Evolutionary conservation across 2,888 invertebrate genomes (phyloP), one percentile per base, ranked within the genome.

Genomic region (Geotrupes spiniger): DNA sequence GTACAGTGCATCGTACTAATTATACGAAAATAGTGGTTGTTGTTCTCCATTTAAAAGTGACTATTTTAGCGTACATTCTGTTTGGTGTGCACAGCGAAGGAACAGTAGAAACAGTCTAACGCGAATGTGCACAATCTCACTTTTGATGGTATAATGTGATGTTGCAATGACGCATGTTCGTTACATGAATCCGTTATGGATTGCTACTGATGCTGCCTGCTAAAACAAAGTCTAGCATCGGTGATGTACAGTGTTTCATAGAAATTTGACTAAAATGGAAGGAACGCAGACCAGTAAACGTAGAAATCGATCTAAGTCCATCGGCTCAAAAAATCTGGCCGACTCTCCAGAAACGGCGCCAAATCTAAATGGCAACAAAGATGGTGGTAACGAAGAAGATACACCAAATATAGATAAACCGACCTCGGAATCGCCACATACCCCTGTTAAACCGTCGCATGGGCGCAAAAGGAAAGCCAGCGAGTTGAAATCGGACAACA

Each of bases 81-180:
- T 44, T 4, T 21, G 29, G 44, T 44, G 29, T 28, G n/a, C 28
- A 4, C 12, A 29, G 14, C 12, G 12, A 12, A 27, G 11, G 26
- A 21, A 6, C 21, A 4, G 21, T 21, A 3, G 21, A 21, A 3
- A 21, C 3, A 21, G 6, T 21, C 6, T 3, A 21, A 21, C 21
- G 6, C 6, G 6, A 21, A 21, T 21, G 21, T 6, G 3, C 6
- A 21, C 4, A 21, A 21, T 21, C 21, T 21, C 21, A 6, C n/a
- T n/a, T n/a, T n/a, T n/a, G 21, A 21, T 21, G 21, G 3, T 21
- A 21, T n/a, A 21, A 21, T 47, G 36, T 12, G 36, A 47, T 42
- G 11, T 40, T 46, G 53, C 28, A 52, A 53, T 59, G 61, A 59
- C 61, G 59, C 56, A 59, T 48, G 57, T n/a, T n/a, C n/a, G n/a